phyloP scores from a whole-genome alignment of 2,888 invertebrate genomes.

The Creontiades dilutus region DNA sequence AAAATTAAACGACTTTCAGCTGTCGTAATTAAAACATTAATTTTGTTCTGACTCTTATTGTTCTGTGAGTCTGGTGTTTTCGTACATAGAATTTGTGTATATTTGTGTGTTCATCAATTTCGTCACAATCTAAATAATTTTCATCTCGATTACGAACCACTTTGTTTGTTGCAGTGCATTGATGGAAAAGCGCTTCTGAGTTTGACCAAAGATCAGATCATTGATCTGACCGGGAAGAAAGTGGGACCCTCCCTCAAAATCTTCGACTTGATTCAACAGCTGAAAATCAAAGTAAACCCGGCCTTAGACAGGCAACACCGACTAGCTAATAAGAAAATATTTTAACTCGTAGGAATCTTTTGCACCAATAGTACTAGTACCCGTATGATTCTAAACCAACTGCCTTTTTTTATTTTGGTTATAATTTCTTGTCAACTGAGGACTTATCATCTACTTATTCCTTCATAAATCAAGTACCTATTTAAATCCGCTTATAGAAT shows the following conservation, averaged over 20 bases:
- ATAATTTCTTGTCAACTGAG: neutral
- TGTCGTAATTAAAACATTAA: too few relatives aligned
- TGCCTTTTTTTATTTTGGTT: neutral
- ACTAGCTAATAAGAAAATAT: conserved; percentile 75
- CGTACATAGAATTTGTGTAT: too few relatives aligned
- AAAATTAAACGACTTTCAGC: too few relatives aligned
- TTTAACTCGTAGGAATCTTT: conserved; percentile 40
- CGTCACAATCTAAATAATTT: too few relatives aligned
- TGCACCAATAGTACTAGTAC: neutral
- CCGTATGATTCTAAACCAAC: neutral
- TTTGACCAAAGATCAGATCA: conserved; percentile 93
- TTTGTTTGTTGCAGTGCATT: conserved; percentile 82
- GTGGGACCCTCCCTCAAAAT: conserved; percentile 97
- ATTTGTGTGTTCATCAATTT: too few relatives aligned
- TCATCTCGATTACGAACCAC: too few relatives aligned
- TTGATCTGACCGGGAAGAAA: conserved; percentile 93
- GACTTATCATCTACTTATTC: neutral
- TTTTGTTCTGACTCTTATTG: too few relatives aligned
- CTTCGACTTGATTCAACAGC: conserved; percentile 93
- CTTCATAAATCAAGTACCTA: neutral
- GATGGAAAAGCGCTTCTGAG: conserved; percentile 89
- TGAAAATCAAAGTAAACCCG: conserved; percentile 91
- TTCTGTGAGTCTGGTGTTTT: too few relatives aligned
- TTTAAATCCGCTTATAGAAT: conserved; percentile 1
- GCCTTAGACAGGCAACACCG: conserved; percentile 81